phyloP scores from a whole-genome alignment of 2,888 invertebrate genomes.

The Cosmia pyralina region DNA sequence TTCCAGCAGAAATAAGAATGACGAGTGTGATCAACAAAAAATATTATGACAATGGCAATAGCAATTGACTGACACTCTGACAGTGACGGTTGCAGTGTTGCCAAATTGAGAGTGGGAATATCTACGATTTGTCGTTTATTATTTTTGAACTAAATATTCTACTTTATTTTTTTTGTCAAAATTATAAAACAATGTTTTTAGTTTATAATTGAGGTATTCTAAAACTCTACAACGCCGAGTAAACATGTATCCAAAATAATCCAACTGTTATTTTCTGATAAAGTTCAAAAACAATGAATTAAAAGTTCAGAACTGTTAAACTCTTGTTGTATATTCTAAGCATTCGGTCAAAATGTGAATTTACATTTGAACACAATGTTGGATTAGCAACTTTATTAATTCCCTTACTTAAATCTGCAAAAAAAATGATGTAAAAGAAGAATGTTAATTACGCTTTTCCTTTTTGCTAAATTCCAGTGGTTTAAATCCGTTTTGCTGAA shows the following conservation, averaged over 20 bases:
- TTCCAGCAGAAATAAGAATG: constrained; percentile 37
- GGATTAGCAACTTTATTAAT: neutral
- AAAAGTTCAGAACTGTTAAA: neutral
- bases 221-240: neutral
- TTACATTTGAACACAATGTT: neutral
- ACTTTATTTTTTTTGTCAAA: neutral
- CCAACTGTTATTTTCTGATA: neutral
- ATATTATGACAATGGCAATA: constrained; percentile 56
- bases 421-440: neutral
- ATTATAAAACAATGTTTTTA: neutral
- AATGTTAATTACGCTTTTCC: too few species aligned
- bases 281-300: neutral
- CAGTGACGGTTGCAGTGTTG: constrained; percentile 38
- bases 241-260: neutral
- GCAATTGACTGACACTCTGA: constrained; percentile 26
- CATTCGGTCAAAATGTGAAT: neutral
- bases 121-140: neutral
- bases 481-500: neutral
- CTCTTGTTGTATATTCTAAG: too few species aligned
- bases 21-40: constrained; percentile 61
- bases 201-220: neutral
- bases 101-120: constrained; percentile 12
- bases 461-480: neutral
- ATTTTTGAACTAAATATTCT: rapidly evolving
- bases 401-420: neutral